These are phyloP conservation scores for Scotopteryx bipunctaria DNA, from an alignment of 2,888 invertebrate genomes.

Conservation along the genomic window DNA sequence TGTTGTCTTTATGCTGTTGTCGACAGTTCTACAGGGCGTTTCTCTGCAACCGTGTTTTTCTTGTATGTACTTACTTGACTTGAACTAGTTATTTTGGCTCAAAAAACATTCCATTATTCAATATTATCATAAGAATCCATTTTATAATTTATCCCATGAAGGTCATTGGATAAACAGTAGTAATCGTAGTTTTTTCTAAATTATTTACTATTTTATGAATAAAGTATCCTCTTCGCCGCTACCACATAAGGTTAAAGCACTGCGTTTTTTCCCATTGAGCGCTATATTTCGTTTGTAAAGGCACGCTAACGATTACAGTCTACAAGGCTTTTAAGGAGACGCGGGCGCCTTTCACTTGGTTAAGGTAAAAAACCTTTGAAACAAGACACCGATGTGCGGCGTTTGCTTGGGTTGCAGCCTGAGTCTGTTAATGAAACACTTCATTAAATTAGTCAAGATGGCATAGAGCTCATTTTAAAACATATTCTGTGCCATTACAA, in stretches of 20 bases:
- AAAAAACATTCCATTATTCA: background rate
- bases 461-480: slow-evolving; percentile 39
- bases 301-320: slow-evolving; percentile 68
- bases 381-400: slow-evolving; percentile 72
- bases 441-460: slow-evolving; percentile 65
- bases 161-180: no score
- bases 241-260: background rate
- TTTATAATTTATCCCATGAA: no score
- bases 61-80: slow-evolving; percentile 19
- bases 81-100: background rate
- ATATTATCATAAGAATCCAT: no score
- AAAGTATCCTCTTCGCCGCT: no score
- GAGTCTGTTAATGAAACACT: slow-evolving; percentile 68
- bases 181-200: no score
- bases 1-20: slow-evolving; percentile 68
- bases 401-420: slow-evolving; percentile 52
- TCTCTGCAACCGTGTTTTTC: background rate
- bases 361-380: slow-evolving; percentile 65
- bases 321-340: slow-evolving; percentile 77
- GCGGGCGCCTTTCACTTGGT: slow-evolving; percentile 73
- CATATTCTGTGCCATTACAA: no score
- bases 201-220: no score
- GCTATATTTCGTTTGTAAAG: slow-evolving; percentile 58
- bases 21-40: slow-evolving; percentile 47
- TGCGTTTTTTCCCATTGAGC: slow-evolving; percentile 54